phyloP scores from a whole-genome alignment of 2,797 vertebrate genomes.

The Enteromius unitaeniatus region DNA sequence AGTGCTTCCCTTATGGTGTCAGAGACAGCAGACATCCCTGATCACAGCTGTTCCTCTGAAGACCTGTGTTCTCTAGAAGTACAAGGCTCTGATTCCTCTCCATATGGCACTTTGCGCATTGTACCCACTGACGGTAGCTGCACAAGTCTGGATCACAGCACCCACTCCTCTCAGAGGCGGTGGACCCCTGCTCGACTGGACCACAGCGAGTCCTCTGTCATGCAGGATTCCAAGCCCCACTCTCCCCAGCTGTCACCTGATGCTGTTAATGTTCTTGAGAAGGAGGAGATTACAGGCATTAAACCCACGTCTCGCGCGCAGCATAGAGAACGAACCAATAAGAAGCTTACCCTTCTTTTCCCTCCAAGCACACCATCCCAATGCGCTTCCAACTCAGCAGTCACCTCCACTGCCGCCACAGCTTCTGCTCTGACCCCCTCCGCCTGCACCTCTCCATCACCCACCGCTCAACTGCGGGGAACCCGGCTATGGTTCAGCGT shows the following conservation, averaged over 20 bases:
- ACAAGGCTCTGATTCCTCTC: slow-evolving; percentile 84
- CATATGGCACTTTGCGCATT: slow-evolving; percentile 73
- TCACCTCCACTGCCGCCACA: slow-evolving; percentile 64
- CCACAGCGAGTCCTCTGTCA: slow-evolving; percentile 76
- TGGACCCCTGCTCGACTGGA: slow-evolving; percentile 65
- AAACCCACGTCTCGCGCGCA: slow-evolving; percentile 57
- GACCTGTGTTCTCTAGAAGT: slow-evolving; percentile 88
- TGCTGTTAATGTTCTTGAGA: slow-evolving; percentile 72
- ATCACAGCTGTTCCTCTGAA: slow-evolving; percentile 83
- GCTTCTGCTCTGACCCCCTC: slow-evolving; percentile 71
- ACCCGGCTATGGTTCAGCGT: slow-evolving; percentile 85
- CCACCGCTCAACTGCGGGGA: slow-evolving; percentile 72
- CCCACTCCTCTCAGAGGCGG: slow-evolving; percentile 59
- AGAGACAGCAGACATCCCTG: slow-evolving; percentile 78
- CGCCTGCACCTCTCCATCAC: slow-evolving; percentile 72
- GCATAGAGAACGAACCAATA: slow-evolving; percentile 71
- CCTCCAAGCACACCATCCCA: slow-evolving; percentile 71
- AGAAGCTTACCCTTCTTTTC: slow-evolving; percentile 77
- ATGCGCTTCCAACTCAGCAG: slow-evolving; percentile 71
- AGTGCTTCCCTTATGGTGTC: slow-evolving; percentile 84
- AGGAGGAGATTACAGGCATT: slow-evolving; percentile 55
- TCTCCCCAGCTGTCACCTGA: slow-evolving; percentile 82
- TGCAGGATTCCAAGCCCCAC: slow-evolving; percentile 75
- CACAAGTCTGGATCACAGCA: slow-evolving; percentile 77
- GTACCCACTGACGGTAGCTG: slow-evolving; percentile 76